phyloP scores from a whole-genome alignment of 2,797 vertebrate species.

The Hippocampus kuda region DNA sequence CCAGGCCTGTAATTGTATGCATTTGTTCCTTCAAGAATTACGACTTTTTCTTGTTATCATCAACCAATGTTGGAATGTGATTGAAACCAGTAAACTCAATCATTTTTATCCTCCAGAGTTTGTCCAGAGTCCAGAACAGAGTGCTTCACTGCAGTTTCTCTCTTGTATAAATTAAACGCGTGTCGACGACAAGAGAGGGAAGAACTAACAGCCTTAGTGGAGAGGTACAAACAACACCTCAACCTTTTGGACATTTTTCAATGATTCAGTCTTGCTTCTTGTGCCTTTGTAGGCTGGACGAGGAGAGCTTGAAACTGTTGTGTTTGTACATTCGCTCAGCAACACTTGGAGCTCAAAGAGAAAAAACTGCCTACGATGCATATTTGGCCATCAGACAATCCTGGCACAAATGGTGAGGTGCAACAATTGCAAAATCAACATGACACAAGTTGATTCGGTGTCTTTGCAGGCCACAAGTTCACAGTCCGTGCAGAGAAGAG shows the following conservation, averaged over 20 bases:
- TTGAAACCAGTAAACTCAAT: not conserved
- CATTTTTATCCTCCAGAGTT: constrained; percentile 20
- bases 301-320: constrained; percentile 39
- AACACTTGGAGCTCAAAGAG: constrained; percentile 58
- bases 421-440: not conserved
- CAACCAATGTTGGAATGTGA: not conserved
- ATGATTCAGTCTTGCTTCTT: not conserved
- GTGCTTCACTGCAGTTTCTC: constrained; percentile 52
- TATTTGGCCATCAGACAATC: constrained; percentile 61
- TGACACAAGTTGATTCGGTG: not conserved
- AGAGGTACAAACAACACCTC: constrained; percentile 38
- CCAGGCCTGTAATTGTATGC: no score
- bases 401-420: constrained; percentile 66
- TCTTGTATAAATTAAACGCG: constrained; percentile 46
- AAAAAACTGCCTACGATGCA: constrained; percentile 50
- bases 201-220: constrained; percentile 32
- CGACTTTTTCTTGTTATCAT: not conserved
- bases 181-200: constrained; percentile 45
- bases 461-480: constrained; percentile 50
- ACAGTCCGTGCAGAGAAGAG: constrained; percentile 35
- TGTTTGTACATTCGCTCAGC: constrained; percentile 56
- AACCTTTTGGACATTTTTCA: not conserved
- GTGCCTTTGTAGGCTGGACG: constrained; percentile 35
- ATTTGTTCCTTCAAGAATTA: not conserved
- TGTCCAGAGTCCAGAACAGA: constrained; percentile 17